A percentile compares a stretch with the other conserved stretches of the same genome.
Evolutionary conservation across 23 tunicate species (phyloP).

Genomic region (Styela clava): DNA sequence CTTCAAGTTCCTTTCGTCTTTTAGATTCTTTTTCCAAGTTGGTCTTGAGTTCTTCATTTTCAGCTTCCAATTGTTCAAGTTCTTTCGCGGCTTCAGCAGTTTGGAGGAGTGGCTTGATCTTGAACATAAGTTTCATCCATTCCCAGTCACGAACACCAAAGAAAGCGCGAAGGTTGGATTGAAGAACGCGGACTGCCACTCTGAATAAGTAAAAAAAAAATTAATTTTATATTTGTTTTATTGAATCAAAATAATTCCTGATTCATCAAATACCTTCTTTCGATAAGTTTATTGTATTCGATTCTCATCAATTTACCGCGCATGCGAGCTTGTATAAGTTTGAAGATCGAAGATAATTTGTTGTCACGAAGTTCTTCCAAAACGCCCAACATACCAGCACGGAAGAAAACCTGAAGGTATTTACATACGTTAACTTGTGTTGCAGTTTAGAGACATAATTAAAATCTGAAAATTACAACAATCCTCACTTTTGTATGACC

Average conservation of each 20-base stretch:
- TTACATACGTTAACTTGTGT: background rate
- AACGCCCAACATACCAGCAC: constrained; percentile 93
- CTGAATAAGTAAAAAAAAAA: no score
- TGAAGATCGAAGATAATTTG: constrained; percentile 74
- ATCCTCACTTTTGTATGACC: constrained; percentile 96
- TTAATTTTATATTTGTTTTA: no score
- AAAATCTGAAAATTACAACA: no score
- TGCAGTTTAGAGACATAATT: no score
- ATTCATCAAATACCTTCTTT: constrained; percentile 43
- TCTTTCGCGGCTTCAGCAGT: constrained; percentile 94
- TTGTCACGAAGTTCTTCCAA: constrained; percentile 96
- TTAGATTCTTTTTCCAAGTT: constrained; percentile 89
- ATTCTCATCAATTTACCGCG: constrained; percentile 82
- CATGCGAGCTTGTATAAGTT: constrained; percentile 75
- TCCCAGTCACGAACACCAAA: constrained; percentile 88
- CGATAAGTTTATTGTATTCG: constrained; percentile 92
- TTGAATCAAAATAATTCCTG: no score
- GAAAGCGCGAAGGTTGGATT: constrained; percentile 88
- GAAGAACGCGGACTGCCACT: constrained; percentile 79
- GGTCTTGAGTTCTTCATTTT: constrained; percentile 71
- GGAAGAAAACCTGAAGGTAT: constrained; percentile 77
- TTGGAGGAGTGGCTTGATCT: constrained; percentile 94
- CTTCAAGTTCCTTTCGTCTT: constrained; percentile 90
- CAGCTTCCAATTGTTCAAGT: constrained; percentile 80
- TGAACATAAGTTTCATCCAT: constrained; percentile 95